Conservation (phyloP, 2,113 vertebrate genomes). For the Ibidorhyncha struthersii region DNA sequence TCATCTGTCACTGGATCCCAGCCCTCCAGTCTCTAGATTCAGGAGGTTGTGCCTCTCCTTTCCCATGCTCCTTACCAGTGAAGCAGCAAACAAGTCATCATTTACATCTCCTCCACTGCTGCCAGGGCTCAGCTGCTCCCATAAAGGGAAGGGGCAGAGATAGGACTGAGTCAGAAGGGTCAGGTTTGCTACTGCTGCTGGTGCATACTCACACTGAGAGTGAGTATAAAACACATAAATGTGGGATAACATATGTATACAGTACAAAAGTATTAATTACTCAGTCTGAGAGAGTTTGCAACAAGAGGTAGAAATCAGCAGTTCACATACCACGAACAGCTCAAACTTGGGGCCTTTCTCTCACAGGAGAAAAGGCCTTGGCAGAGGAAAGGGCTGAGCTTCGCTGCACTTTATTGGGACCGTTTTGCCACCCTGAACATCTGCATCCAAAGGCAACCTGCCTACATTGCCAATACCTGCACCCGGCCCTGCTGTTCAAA, state of each 20-base stretch:
- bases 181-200: not conserved
- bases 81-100: not conserved
- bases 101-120: not conserved
- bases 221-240: not conserved
- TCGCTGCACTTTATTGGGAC: not conserved
- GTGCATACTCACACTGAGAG: not conserved
- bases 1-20: not conserved
- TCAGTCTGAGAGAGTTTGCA: not conserved
- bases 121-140: not conserved
- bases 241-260: not conserved
- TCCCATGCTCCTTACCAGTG: not conserved
- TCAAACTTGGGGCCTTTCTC: not conserved
- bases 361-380: not conserved
- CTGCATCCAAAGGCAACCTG: not conserved
- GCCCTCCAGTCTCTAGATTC: not conserved
- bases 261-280: not conserved
- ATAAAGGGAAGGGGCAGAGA: not conserved
- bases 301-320: not conserved
- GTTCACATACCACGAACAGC: not conserved
- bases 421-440: not conserved
- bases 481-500: not conserved
- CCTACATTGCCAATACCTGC: not conserved
- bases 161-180: not conserved
- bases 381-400: not conserved
- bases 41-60: not conserved